These are phyloP conservation scores for Rosalia funebris DNA, from an alignment of 2,888 invertebrate genomes.

Conservation along the genomic window DNA sequence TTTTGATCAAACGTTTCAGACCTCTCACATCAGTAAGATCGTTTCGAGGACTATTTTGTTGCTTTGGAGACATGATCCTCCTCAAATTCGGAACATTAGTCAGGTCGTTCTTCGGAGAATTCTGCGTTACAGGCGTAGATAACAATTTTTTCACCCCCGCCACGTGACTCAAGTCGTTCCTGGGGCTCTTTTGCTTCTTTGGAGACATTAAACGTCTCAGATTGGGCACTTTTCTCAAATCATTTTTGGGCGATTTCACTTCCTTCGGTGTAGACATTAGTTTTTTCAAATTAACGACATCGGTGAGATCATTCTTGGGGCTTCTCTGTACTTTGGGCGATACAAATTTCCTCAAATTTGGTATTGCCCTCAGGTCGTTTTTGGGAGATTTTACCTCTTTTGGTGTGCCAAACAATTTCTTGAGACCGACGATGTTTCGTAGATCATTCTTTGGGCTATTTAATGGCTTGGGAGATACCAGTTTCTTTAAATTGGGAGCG, in stretches of 20 bases:
- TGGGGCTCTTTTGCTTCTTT: slow-evolving; percentile 37
- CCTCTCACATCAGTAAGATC: slow-evolving; percentile 39
- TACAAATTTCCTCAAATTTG: slow-evolving; percentile 48
- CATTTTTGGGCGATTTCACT: slow-evolving; percentile 41
- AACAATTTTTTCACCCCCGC: slow-evolving; percentile 57
- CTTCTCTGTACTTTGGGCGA: slow-evolving; percentile 42
- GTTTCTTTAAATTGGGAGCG: neutral
- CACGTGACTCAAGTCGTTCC: slow-evolving; percentile 45
- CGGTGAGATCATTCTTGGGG: slow-evolving; percentile 45
- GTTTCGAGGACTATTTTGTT: slow-evolving; percentile 29
- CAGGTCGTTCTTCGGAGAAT: slow-evolving; percentile 39
- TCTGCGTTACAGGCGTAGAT: slow-evolving; percentile 34
- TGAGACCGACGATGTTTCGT: slow-evolving; percentile 39
- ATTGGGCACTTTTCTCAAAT: slow-evolving; percentile 35
- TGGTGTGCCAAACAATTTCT: slow-evolving; percentile 45
- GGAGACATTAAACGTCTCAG: slow-evolving; percentile 35
- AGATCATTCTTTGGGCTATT: slow-evolving; percentile 40
- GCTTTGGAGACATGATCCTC: slow-evolving; percentile 28
- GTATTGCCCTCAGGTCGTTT: slow-evolving; percentile 44
- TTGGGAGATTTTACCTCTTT: slow-evolving; percentile 38
- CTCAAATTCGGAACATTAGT: slow-evolving; percentile 40
- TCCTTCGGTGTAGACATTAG: slow-evolving; percentile 45
- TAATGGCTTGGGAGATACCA: slow-evolving; percentile 36
- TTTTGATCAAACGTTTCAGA: slow-evolving; percentile 41
- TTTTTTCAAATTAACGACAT: slow-evolving; percentile 45